Conservation (phyloP, 1,140 invertebrate species). For the Mercenaria mercenaria region DNA sequence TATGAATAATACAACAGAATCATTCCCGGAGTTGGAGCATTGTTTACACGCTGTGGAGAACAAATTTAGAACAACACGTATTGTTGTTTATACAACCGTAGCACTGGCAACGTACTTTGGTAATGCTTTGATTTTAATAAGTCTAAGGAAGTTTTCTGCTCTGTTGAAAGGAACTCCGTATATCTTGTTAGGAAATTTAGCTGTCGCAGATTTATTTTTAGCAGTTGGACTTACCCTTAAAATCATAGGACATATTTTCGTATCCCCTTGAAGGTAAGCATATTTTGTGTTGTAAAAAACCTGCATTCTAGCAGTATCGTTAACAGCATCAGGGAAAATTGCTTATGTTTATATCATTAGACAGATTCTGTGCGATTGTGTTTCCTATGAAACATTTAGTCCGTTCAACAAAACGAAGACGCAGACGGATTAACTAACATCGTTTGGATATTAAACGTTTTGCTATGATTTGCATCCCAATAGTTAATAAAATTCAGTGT, state of each 20-base stretch:
- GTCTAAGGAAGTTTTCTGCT: neutral
- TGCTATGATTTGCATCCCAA: neutral
- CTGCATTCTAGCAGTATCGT: neutral
- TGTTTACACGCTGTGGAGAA: neutral
- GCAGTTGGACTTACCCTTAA: neutral
- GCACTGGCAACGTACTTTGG: neutral
- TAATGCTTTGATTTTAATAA: neutral
- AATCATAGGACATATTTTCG: neutral
- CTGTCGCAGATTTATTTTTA: neutral
- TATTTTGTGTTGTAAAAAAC: neutral
- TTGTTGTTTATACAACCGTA: neutral
- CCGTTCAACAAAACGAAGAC: no score
- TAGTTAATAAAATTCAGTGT: neutral
- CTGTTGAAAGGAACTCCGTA: slow-evolving; percentile 11
- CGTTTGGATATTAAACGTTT: neutral
- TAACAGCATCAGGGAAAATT: neutral
- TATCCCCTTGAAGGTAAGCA: neutral
- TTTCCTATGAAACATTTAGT: no score
- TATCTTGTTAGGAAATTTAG: slow-evolving; percentile 21
- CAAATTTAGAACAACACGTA: neutral
- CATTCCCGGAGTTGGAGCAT: neutral
- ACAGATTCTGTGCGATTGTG: slow-evolving; percentile 38
- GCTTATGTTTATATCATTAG: neutral
- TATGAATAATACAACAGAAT: neutral
- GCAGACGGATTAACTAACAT: neutral